phyloP scores from a whole-genome alignment of 2,888 invertebrate species.

The Dasysyrphus albostriatus region DNA sequence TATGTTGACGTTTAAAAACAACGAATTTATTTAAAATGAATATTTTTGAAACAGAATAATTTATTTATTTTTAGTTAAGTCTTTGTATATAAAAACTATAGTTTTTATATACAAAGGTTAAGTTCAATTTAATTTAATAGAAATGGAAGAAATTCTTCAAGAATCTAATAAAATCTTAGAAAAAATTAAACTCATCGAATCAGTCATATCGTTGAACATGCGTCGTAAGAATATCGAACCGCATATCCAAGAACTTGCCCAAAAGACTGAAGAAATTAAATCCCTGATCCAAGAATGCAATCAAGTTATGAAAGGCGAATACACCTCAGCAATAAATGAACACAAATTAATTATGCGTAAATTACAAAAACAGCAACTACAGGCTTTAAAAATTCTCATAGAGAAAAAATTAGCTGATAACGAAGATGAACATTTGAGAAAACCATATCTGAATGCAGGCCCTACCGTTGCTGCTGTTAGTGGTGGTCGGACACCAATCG shows the following conservation, averaged over 20 bases:
- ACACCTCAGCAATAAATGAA: conserved; percentile 64
- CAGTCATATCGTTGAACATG: conserved; percentile 77
- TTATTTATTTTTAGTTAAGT: background rate
- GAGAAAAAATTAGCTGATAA: conserved; percentile 8
- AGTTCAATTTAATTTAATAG: background rate
- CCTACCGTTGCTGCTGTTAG: background rate
- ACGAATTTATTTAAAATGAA: background rate
- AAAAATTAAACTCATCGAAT: conserved; percentile 76
- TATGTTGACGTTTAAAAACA: background rate
- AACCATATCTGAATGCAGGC: background rate
- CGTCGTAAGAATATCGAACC: conserved; percentile 75
- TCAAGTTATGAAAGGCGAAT: conserved; percentile 73
- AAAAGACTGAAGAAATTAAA: conserved; percentile 68
- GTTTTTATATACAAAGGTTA: too few species aligned
- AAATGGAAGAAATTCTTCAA: conserved; percentile 49
- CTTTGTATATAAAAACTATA: too few species aligned
- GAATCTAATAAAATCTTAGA: conserved; percentile 29
- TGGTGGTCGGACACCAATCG: conserved; percentile 23
- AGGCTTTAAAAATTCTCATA: conserved; percentile 59
- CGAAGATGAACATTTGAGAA: background rate
- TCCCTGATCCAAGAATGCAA: conserved; percentile 72
- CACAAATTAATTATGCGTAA: conserved; percentile 75
- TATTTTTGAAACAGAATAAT: background rate
- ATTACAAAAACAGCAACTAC: conserved; percentile 77
- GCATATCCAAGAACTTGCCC: conserved; percentile 61